Evolutionary conservation across 2,113 vertebrate genomes (phyloP), one percentile per base, ranked within the genome.

Genomic region (Daubentonia madagascariensis): DNA sequence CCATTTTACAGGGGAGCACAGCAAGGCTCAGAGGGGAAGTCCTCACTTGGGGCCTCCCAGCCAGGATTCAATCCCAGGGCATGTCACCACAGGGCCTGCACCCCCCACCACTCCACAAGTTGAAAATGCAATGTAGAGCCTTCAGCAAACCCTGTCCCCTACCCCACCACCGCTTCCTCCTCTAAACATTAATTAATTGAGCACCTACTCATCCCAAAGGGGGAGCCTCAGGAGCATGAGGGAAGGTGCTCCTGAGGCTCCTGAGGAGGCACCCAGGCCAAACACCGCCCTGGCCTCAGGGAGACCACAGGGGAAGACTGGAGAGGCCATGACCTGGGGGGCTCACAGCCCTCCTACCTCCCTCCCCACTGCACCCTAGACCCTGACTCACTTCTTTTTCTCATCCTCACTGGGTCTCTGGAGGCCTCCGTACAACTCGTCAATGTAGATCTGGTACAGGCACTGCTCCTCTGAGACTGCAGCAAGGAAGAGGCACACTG

Each of bases 381-480:
- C 54, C 65, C 28, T 5, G 0, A 97, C 99, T 98, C 98, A 99
- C 99, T 99, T 99, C 98, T 99, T 99, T 96, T 99, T 99, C 96
- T 99, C 99, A 0, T 99, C 99, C 91, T 99, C 99, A 1, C 99
- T 99, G 81, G 99, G 99, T 92, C 99, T 99, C 96, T 99, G 99
- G 63, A 99, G 99, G 52, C 99, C 99, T 50, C 99, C 99, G 0
- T 99, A 99, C 43, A 99, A 98, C 97, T 99, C 99, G 0, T 99
- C 99, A 1, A 99, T 99, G 92, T 99, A 99, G 96, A 99, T 99
- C 98, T 99, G 99, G 98, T 99, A 99, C 87, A 99, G 99, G 94
- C 99, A 99, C 98, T 99, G 99, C 96, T 99, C 99, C 98, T 99
- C 99, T 0, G 99, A 99, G 98, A 99, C 99, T 99, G 98, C 1